Evolutionary conservation across 2,113 vertebrate species (phyloP).

Genomic region (Tautogolabrus adspersus): DNA sequence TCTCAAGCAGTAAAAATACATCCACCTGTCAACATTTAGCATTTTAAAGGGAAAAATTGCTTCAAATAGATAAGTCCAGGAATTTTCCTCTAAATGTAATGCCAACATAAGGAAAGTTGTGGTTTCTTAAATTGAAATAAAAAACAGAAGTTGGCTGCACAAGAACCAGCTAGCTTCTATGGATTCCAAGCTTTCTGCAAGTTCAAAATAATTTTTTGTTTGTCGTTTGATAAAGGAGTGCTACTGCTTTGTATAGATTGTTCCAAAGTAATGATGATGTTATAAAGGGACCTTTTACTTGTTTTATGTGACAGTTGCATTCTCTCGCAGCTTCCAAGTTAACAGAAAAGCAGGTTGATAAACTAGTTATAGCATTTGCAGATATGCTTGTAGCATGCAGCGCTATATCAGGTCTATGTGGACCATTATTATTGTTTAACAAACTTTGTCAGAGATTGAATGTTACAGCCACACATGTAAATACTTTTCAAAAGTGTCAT

Average conservation of each 20-base stretch:
- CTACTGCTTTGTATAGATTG: slow-evolving; percentile 44
- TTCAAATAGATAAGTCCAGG: neutral
- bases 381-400: slow-evolving; percentile 47
- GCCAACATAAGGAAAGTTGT: slow-evolving; percentile 9
- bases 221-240: slow-evolving; percentile 25
- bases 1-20: neutral
- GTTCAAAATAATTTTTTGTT: neutral
- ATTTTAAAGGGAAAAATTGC: neutral
- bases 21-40: neutral
- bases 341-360: neutral
- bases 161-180: neutral
- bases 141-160: neutral
- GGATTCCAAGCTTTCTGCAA: slow-evolving; percentile 1
- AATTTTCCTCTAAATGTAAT: no score
- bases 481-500: slow-evolving; percentile 56
- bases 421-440: slow-evolving; percentile 37
- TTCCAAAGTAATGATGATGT: slow-evolving; percentile 17
- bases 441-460: slow-evolving; percentile 42
- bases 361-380: slow-evolving; percentile 42
- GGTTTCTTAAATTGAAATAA: slow-evolving; percentile 30
- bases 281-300: slow-evolving; percentile 53
- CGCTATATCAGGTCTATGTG: slow-evolving; percentile 29
- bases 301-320: neutral
- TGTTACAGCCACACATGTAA: slow-evolving; percentile 63
- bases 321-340: neutral